A percentile compares a stretch with the other conserved stretches of the same genome.
phyloP scores from a whole-genome alignment of 2,113 vertebrate species.

The Lonchura striata region DNA sequence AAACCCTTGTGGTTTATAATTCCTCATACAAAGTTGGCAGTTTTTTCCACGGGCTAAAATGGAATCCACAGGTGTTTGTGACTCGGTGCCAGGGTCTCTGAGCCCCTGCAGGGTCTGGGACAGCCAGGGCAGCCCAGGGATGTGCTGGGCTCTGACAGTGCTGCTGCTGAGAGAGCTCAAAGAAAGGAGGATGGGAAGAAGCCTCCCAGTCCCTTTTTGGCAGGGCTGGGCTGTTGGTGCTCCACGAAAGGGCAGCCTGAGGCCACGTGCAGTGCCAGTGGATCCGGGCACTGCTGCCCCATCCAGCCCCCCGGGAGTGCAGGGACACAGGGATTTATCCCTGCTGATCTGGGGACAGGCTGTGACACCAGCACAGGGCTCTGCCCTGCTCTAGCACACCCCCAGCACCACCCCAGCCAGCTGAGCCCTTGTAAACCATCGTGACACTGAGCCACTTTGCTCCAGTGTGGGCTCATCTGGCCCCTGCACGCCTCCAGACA shows the following conservation, averaged over 20 bases:
- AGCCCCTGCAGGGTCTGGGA: no score
- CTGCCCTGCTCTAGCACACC: background rate
- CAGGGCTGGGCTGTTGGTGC: background rate
- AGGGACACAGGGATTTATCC: rapidly evolving
- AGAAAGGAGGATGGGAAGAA: background rate
- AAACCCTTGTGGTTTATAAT: no score
- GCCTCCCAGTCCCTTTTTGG: rapidly evolving
- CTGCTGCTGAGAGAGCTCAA: background rate
- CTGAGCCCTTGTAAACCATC: background rate
- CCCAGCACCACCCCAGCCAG: background rate
- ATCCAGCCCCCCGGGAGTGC: background rate
- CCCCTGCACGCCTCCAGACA: background rate
- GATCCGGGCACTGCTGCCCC: rapidly evolving
- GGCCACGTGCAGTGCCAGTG: rapidly evolving
- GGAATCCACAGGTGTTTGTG: no score
- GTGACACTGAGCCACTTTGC: rapidly evolving
- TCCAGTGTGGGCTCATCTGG: no score
- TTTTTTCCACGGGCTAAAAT: no score
- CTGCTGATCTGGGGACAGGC: background rate
- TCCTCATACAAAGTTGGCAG: no score
- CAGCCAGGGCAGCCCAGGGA: no score
- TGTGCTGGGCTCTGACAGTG: no score
- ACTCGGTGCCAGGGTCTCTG: no score
- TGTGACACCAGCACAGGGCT: background rate
- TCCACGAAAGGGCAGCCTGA: background rate